These are phyloP conservation scores for Leptinotarsa lineolata DNA, from an alignment of 1,140 invertebrate species.

Conservation along the genomic window DNA sequence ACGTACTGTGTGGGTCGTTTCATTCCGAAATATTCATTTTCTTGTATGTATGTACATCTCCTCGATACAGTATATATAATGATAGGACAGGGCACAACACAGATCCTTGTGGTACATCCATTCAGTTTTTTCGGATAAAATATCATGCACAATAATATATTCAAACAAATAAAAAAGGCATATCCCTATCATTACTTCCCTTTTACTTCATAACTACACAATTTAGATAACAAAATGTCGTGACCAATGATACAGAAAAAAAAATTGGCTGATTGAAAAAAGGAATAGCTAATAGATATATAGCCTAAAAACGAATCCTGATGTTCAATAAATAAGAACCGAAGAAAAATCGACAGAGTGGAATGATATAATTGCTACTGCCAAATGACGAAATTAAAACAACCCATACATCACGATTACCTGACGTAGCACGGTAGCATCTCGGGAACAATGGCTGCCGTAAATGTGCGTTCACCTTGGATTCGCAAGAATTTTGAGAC, in stretches of 20 bases:
- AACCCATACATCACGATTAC: constrained; percentile 37
- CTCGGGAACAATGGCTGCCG: constrained; percentile 24
- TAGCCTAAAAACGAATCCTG: not conserved
- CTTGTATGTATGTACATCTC: no score
- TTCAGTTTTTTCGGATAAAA: no score
- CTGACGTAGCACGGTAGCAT: constrained; percentile 29
- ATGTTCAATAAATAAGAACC: not conserved
- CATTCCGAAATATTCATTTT: no score
- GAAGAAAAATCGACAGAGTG: not conserved
- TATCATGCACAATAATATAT: no score
- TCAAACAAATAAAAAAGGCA: no score
- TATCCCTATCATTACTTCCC: not conserved
- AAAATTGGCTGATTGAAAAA: not conserved
- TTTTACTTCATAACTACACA: not conserved
- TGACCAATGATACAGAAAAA: not conserved
- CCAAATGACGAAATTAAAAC: constrained; percentile 26
- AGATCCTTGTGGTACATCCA: no score
- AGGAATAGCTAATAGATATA: no score
- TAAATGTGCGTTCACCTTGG: constrained; percentile 37
- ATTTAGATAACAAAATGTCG: not conserved
- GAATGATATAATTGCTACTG: not conserved
- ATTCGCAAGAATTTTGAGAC: constrained; percentile 44
- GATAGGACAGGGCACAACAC: no score
- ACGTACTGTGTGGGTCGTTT: no score
- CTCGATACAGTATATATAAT: no score